These are phyloP conservation scores for Chloromyia formosa DNA, from an alignment of 2,888 invertebrate species.

Conservation along the genomic window DNA sequence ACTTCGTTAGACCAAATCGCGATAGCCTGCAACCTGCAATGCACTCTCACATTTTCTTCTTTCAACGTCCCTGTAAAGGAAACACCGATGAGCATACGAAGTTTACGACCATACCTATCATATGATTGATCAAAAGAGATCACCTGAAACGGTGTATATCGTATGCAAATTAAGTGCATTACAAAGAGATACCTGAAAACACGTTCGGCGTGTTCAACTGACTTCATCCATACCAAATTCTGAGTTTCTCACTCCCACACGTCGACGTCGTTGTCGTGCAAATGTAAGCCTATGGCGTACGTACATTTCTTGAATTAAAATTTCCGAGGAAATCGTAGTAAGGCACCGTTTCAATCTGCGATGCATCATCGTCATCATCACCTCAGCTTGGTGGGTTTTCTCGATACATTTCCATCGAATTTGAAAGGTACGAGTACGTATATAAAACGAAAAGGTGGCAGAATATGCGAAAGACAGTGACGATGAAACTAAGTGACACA, in stretches of 20 bases:
- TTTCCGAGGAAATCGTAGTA: constrained; percentile 41
- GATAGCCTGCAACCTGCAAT: too few relatives aligned
- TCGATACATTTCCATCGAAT: constrained; percentile 1
- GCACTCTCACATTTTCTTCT: too few relatives aligned
- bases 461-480: constrained; percentile 38
- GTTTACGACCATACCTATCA: not conserved
- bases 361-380: constrained; percentile 35
- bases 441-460: too few relatives aligned
- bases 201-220: constrained; percentile 24
- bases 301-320: constrained; percentile 20
- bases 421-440: not conserved
- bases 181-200: constrained; percentile 28
- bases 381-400: not conserved
- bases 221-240: not conserved
- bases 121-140: constrained; percentile 1
- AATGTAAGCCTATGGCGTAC: constrained; percentile 7
- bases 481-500: constrained; percentile 30
- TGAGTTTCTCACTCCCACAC: constrained; percentile 41
- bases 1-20: too few relatives aligned
- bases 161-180: constrained; percentile 39
- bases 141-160: not conserved
- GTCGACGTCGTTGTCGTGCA: not conserved
- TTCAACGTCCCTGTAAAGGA: too few relatives aligned
- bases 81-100: not conserved
- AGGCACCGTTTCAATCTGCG: constrained; percentile 39